Evolutionary conservation across 2,113 vertebrate species (phyloP), one percentile per base, ranked within the genome.

Genomic region (Festucalex cinctus): DNA sequence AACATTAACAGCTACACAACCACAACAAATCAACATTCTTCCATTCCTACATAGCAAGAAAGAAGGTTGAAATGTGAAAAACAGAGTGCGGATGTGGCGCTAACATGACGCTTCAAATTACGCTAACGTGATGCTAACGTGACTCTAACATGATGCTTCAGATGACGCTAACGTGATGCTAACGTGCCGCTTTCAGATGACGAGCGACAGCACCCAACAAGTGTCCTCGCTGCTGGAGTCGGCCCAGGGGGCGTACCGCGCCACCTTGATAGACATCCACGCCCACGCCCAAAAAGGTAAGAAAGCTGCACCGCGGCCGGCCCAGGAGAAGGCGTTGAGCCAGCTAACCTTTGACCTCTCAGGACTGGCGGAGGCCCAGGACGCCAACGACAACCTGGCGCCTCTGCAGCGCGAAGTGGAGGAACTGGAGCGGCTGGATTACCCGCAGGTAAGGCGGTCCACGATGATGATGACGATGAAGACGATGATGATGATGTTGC

Each of bases 281-380:
- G 73, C 5, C 17, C 75, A 80, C 0, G 70, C 94, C 63, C 78
- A 64, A 0, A 75, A 88, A 0, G 89, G 63, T 65, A 14, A 61
- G 13, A 37, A n/a, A n/a, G n/a, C n/a, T n/a, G n/a, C n/a, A n/a
- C n/a, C n/a, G n/a, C n/a, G n/a, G n/a, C n/a, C 39, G 8, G 12
- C 10, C 7, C 6, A 12, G 39, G 28, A 32, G 28, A 32, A 32
- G 28, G 28, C 28, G 28, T 32, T 2, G 28, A 32, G 28, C 28
- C 4, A 12, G 24, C 2, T 48, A 19, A 22, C 13, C 19, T 62
- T 6, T 73, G 39, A 57, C 35, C 44, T 7, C 9, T 0, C 69
- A 95, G 93, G 91, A 4, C 75, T 94, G 74, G 85, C 86, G 75
- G 94, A 94, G 64, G 93, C 92, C 5, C 62, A 39, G 0, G 88